Base-by-base conservation (phyloP, 1,140 invertebrate species). In the Wiebesia pumilae region DNA sequence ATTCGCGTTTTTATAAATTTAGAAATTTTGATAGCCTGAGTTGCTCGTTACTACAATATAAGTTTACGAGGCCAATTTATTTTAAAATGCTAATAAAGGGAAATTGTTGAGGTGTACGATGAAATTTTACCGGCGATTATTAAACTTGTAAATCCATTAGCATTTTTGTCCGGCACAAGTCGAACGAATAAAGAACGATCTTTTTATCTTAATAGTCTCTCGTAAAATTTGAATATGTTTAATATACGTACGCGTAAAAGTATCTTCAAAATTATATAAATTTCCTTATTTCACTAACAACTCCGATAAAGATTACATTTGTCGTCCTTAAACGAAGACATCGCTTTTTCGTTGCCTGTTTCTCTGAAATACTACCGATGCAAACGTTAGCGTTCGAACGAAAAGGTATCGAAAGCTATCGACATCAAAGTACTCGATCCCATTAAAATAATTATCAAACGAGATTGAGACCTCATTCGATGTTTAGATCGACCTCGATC, bases 131-230 rank as follows among this genome's bases (percentile, higher is more conserved):
- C 33, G 16, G 30, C 30, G 33, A 69, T 75, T 75, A 75, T 35
- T 38, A 43, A 10, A 19, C 35, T 75, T 75, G 21, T 75, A 75
- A 75, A 75, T 75, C 19, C 21, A 75, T 75, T 75, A 24, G 43
- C 43, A 75, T 43, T 40, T 40, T 75, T 43, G 38, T 43, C 35
- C 19, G 27, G 27, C 27, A 75, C 21, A 38, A 38, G 40, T 43
- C 21, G 40, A 19, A 30, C 1, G 16, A 77, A 51, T 51, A 77
- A 77, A 47, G 19, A 77, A 47, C 9, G 27, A 77, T 30, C n/a
- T 1, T 77, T 77, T 77, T 77, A 77, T 77, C 75, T 77, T 77
- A 77, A 77, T 51, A 77, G 75, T 77, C 27, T 19, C 35, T 43
- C 21, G 30, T 75, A 75, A 75, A 75, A 75, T 75, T 40, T 75